A percentile compares a stretch with the other conserved stretches of the same genome.
Evolutionary conservation across 2,113 vertebrate genomes (phyloP).

Genomic region (Myotis davidii): DNA sequence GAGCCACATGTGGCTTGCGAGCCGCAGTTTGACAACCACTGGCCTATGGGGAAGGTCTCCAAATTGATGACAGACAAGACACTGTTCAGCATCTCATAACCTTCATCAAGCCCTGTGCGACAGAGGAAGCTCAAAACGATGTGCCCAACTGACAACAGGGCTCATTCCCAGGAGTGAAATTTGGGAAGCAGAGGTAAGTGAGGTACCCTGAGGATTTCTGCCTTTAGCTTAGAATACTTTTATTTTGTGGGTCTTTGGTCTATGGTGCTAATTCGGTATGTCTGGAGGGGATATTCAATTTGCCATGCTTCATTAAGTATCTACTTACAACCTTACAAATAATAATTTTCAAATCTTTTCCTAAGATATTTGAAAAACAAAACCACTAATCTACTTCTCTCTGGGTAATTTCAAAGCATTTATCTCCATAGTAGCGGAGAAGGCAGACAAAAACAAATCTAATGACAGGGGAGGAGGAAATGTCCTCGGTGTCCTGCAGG

Average conservation of each 20-base stretch:
- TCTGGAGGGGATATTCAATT: slow-evolving; percentile 53
- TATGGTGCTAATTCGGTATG: neutral
- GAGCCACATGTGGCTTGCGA: too few species aligned
- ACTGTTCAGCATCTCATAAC: neutral
- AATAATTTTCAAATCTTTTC: slow-evolving; percentile 59
- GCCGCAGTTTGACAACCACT: too few species aligned
- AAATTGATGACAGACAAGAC: neutral
- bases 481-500: neutral
- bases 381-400: slow-evolving; percentile 65
- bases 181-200: neutral
- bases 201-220: neutral
- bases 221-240: slow-evolving; percentile 11
- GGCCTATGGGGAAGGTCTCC: neutral
- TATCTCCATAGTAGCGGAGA: slow-evolving; percentile 48
- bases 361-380: slow-evolving; percentile 67
- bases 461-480: slow-evolving; percentile 33
- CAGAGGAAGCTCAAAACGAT: neutral
- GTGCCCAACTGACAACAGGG: neutral
- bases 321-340: slow-evolving; percentile 61
- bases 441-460: slow-evolving; percentile 53
- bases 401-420: slow-evolving; percentile 57
- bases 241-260: slow-evolving; percentile 17
- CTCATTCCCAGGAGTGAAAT: neutral
- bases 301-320: slow-evolving; percentile 52
- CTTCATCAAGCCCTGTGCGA: neutral